Conservation (phyloP, 1,140 invertebrate genomes). For the Hypothenemus hampei region DNA sequence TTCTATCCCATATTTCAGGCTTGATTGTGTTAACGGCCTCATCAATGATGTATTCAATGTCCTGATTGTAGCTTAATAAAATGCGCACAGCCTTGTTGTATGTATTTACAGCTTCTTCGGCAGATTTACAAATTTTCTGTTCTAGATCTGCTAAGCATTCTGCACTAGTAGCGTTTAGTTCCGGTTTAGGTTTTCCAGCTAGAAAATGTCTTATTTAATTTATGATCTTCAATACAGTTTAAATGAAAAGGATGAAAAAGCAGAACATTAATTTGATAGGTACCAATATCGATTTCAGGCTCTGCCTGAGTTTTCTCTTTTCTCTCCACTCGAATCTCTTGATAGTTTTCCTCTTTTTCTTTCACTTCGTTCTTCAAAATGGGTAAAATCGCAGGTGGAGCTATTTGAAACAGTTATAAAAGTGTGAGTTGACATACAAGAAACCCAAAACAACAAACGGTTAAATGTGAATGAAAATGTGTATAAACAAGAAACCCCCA, state of each 20-base stretch:
- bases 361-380: conserved; percentile 37
- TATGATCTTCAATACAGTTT: neutral
- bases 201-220: no score
- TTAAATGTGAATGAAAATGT: no score
- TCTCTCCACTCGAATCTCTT: conserved; percentile 37
- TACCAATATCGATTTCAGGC: conserved; percentile 24
- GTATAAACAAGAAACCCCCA: no score
- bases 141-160: conserved; percentile 53
- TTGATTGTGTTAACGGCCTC: conserved; percentile 53
- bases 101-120: conserved; percentile 52
- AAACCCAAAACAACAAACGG: no score
- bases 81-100: conserved; percentile 53
- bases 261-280: neutral
- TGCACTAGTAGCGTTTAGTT: conserved; percentile 33
- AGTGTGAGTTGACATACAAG: no score
- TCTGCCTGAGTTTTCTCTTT: conserved; percentile 27
- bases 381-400: conserved; percentile 38
- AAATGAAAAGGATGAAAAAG: neutral
- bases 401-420: conserved; percentile 31
- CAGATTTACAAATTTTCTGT: conserved; percentile 50
- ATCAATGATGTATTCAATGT: conserved; percentile 57
- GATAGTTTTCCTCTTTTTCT: conserved; percentile 28
- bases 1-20: conserved; percentile 51
- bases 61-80: conserved; percentile 54
- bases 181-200: conserved; percentile 35